Evolutionary conservation across 1,140 invertebrate genomes (phyloP), one percentile per base, ranked within the genome.

Genomic region (Atopsyche davidsoni): DNA sequence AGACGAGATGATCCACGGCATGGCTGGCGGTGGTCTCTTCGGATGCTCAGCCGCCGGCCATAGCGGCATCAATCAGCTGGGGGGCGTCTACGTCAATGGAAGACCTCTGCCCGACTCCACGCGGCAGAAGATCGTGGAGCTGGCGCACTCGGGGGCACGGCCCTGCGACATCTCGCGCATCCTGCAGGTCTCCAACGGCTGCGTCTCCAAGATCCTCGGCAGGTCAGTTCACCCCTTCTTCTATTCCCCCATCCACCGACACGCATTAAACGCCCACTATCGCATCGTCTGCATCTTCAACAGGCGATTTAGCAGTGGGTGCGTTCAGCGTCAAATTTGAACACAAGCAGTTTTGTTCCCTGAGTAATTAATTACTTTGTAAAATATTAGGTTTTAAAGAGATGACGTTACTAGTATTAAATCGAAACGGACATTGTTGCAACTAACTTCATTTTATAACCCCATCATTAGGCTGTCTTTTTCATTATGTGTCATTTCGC

Each of bases 111-210:
- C 96, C 1, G 96, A 98, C 73, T 90, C 89, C 38, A 98, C 94
- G 32, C 79, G 96, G 53, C 92, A 97, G 75, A 91, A 95, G 78
- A 99, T 99, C 62, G 95, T 98, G 53, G 95, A 98, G 73, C 73
- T 98, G 65, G 95, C 96, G 14, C 92, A 98, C 70, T 90, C 90
- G 4, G 96, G 96, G 2, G 94, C 94, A 6, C 72, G 96, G 56
- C 96, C 96, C 3, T 99, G 96, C 74, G 96, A 98, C 74, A 99
- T 99, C 65, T 95, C 93, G 21, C 80, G 96, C 34, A 94, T 97
- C 59, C 86, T 96, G 9, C 92, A 95, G 73, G 92, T 96, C 61
- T 95, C 90, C 70, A 96, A 96, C 70, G 93, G 93, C 59, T 96
- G 90, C 69, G 92, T 94, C 51, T 92, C 89, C 61, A 94, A 94